A percentile compares a stretch with the other conserved stretches of the same genome.
Evolutionary conservation across 1,140 invertebrate species (phyloP).

Genomic region (Platyscapa corneri): DNA sequence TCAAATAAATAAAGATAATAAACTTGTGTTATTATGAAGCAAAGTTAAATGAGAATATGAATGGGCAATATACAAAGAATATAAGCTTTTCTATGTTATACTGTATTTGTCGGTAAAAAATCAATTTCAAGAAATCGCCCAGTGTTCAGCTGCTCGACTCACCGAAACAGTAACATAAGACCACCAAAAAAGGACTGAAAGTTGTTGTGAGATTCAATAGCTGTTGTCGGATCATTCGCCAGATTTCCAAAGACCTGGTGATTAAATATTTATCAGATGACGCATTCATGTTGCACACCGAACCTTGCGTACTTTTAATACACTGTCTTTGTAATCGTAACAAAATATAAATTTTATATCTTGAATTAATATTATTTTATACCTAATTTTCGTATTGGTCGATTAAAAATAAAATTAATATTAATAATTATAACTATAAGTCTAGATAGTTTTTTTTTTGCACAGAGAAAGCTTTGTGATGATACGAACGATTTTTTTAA

Average conservation of each 20-base stretch:
- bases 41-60: slow-evolving; percentile 25
- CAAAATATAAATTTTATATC: background rate
- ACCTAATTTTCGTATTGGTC: background rate
- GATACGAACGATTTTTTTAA: background rate
- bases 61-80: slow-evolving; percentile 34
- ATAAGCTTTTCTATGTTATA: slow-evolving; percentile 44
- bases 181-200: slow-evolving; percentile 96
- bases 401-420: too few species aligned
- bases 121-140: background rate
- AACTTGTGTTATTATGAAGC: slow-evolving; percentile 9
- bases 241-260: slow-evolving; percentile 95
- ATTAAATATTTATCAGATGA: slow-evolving; percentile 62
- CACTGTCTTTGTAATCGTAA: too few species aligned
- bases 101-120: slow-evolving; percentile 40
- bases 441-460: background rate
- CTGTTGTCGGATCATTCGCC: slow-evolving; percentile 88
- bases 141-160: slow-evolving; percentile 76
- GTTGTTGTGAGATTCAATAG: slow-evolving; percentile 97
- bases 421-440: background rate
- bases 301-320: background rate
- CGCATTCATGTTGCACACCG: slow-evolving; percentile 36
- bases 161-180: slow-evolving; percentile 96
- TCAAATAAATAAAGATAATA: slow-evolving; percentile 14
- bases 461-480: background rate
- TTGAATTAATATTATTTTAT: background rate